Percentiles rank a stretch among this genome's conserved stretches.
Evolutionary conservation across 2,888 invertebrate species (phyloP).

Genomic region (Cylindroiulus punctatus): DNA sequence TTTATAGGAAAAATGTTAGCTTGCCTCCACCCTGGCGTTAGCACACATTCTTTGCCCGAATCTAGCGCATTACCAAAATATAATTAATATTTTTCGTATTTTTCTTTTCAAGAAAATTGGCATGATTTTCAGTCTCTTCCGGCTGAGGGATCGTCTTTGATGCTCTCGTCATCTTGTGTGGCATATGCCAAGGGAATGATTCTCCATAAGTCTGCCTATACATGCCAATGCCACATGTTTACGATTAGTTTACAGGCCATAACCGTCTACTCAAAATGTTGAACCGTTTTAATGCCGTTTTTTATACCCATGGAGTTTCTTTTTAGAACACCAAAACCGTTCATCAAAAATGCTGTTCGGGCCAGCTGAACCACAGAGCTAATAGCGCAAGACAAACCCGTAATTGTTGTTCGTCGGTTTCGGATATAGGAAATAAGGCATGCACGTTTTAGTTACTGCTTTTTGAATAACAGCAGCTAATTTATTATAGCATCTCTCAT

Average conservation of each 20-base stretch:
- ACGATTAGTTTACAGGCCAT: conserved; percentile 42
- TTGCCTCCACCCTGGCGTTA: neutral
- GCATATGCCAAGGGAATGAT: neutral
- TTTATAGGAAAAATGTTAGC: neutral
- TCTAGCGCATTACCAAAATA: neutral
- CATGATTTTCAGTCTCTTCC: neutral
- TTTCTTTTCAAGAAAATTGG: neutral
- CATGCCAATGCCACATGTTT: conserved; percentile 30
- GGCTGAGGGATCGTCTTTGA: conserved; percentile 11
- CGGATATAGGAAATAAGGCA: conserved; percentile 8
- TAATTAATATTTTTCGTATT: neutral
- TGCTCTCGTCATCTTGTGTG: conserved; percentile 8
- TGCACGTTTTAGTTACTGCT: conserved; percentile 26
- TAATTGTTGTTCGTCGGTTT: conserved; percentile 24
- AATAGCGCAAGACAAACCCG: conserved; percentile 1
- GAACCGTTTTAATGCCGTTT: neutral
- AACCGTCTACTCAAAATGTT: conserved; percentile 20
- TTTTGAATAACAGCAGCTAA: neutral
- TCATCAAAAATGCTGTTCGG: conserved; percentile 10
- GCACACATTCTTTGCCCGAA: neutral
- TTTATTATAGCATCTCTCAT: conserved; percentile 9
- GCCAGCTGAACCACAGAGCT: neutral
- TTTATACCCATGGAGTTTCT: neutral
- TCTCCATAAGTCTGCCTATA: conserved; percentile 19
- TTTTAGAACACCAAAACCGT: neutral